These are phyloP conservation scores for Tenodera sinensis DNA, from an alignment of 2,888 invertebrate species.

Conservation along the genomic window DNA sequence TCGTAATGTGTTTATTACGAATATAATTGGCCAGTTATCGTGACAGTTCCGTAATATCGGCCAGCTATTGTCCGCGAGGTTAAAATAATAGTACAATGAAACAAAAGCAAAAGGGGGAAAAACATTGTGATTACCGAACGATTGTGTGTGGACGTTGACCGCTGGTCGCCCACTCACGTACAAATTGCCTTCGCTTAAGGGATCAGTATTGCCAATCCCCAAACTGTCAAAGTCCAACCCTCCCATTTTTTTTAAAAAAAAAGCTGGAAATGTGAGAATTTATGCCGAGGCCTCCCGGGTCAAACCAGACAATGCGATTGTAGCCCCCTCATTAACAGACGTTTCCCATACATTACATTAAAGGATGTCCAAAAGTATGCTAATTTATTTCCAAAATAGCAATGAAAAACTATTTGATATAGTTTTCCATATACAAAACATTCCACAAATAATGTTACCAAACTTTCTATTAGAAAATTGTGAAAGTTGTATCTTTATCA, in stretches of 20 bases:
- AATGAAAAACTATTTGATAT: too few species aligned
- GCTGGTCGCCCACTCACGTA: background rate
- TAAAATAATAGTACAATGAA: background rate
- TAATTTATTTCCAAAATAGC: background rate
- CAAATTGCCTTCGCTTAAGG: background rate
- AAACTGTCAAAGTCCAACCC: background rate
- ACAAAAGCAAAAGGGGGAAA: background rate
- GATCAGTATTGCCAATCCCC: background rate
- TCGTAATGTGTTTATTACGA: background rate
- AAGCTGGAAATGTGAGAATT: background rate
- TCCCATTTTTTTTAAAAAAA: background rate
- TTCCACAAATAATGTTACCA: too few species aligned
- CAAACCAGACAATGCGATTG: background rate
- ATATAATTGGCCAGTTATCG: background rate
- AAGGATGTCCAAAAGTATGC: background rate
- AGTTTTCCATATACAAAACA: too few species aligned
- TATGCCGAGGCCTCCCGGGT: background rate
- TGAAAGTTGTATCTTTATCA: too few species aligned
- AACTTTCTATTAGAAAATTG: too few species aligned
- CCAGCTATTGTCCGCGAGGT: background rate
- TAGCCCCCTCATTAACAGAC: background rate
- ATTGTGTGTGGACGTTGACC: background rate
- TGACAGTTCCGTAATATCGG: background rate
- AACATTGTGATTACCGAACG: background rate
- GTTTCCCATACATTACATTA: background rate